Evolutionary conservation across 92 coral and sea anemone species (phyloP).

Genomic region (Porites rus): DNA sequence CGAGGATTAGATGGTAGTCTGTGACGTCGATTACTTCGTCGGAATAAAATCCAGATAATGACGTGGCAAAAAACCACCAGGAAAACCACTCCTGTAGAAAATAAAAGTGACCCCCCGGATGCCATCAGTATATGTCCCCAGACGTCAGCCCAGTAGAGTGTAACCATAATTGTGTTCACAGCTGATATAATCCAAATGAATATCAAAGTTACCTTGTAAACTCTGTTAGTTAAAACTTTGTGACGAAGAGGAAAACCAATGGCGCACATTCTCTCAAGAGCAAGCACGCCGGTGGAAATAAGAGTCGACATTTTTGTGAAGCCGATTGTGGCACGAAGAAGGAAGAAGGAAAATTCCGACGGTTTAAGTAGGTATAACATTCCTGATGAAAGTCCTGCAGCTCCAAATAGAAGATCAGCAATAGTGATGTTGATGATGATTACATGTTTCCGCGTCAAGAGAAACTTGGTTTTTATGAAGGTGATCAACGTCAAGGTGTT

Average conservation of each 20-base stretch:
- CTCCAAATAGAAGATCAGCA: constrained; percentile 15
- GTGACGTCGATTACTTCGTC: neutral
- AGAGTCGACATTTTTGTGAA: neutral
- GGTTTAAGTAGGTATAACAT: neutral
- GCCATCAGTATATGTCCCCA: neutral
- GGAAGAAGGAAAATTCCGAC: neutral
- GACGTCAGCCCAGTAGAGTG: neutral
- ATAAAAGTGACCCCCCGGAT: neutral
- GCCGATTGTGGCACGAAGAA: neutral
- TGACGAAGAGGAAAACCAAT: constrained; percentile 11
- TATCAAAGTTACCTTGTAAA: neutral
- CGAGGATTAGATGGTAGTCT: neutral
- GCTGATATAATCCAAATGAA: neutral
- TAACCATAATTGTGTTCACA: neutral
- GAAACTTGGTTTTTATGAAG: constrained; percentile 1
- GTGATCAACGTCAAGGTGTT: constrained; percentile 7
- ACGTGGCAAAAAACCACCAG: neutral
- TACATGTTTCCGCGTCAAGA: constrained; percentile 10
- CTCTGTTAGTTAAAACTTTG: neutral
- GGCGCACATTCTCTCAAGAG: constrained; percentile 20
- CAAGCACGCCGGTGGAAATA: neutral
- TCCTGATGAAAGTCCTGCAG: neutral
- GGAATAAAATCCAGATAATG: neutral
- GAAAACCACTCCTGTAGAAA: neutral
- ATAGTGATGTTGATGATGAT: constrained; percentile 7